Conservation (phyloP, 2,113 vertebrate species). For the Halcyon senegalensis region DNA sequence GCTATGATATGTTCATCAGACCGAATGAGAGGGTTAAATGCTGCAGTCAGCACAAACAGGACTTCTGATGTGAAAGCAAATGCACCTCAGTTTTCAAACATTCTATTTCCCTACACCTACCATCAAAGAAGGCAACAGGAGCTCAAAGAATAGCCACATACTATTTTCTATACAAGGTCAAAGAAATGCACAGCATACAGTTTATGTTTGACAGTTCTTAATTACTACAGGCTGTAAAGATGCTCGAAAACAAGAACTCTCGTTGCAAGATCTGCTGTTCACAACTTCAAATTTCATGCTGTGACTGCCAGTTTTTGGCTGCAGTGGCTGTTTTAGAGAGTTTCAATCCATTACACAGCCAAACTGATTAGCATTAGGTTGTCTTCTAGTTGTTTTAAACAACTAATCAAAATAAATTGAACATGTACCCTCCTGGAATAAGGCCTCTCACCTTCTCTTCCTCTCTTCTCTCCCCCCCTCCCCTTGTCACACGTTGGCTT, state of each 20-base stretch:
- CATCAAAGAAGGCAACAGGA: background rate
- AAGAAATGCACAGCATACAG: background rate
- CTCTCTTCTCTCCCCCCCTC: slow-evolving; percentile 1
- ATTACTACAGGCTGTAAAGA: background rate
- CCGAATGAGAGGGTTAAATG: slow-evolving; percentile 3
- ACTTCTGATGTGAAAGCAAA: background rate
- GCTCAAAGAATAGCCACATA: background rate
- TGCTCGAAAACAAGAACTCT: background rate
- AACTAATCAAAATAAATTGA: background rate
- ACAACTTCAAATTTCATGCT: slow-evolving; percentile 16
- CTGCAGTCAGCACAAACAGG: slow-evolving; percentile 23
- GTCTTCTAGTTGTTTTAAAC: background rate
- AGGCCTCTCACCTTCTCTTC: slow-evolving; percentile 31
- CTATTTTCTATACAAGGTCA: slow-evolving; percentile 35
- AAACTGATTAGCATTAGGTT: background rate
- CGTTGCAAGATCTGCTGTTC: background rate
- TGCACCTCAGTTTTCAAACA: background rate
- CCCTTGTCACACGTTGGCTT: slow-evolving; percentile 33
- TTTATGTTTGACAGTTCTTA: slow-evolving; percentile 4
- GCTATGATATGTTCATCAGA: background rate
- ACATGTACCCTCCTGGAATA: background rate
- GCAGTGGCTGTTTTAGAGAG: background rate
- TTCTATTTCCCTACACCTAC: background rate
- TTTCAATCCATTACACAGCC: background rate
- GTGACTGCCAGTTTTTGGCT: background rate